Conservation (phyloP, 2,113 vertebrate species). For the Vanacampus margaritifer region DNA sequence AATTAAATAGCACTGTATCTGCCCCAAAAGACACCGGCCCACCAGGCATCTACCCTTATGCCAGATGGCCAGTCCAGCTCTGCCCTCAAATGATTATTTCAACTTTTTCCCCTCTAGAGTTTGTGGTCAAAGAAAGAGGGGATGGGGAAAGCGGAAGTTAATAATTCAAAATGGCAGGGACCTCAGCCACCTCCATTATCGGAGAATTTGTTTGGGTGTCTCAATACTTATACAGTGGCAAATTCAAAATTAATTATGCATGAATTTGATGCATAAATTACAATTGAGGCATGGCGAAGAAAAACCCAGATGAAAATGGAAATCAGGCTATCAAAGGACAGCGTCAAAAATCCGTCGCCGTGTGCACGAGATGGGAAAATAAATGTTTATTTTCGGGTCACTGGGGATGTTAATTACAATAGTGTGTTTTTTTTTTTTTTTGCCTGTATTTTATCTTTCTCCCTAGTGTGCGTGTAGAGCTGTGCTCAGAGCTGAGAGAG, state of each 20-base stretch:
- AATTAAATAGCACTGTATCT: no score
- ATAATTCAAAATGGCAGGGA: constrained; percentile 53
- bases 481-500: constrained; percentile 57
- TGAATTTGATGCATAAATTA: constrained; percentile 80
- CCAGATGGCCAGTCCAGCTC: background rate
- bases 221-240: constrained; percentile 72
- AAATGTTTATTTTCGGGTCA: constrained; percentile 81
- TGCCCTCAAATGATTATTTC: constrained; percentile 4
- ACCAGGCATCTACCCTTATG: no score
- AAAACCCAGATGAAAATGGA: constrained; percentile 60
- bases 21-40: no score
- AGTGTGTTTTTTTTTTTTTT: constrained; percentile 64
- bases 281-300: constrained; percentile 28
- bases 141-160: constrained; percentile 13
- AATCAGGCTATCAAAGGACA: constrained; percentile 74
- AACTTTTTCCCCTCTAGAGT: constrained; percentile 12
- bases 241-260: constrained; percentile 82
- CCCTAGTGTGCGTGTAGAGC: constrained; percentile 57
- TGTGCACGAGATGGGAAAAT: constrained; percentile 66
- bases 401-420: constrained; percentile 87
- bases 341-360: constrained; percentile 59
- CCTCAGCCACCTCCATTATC: constrained; percentile 68
- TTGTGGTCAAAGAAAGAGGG: constrained; percentile 9
- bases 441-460: constrained; percentile 17
- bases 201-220: constrained; percentile 69